Percentiles rank a stretch among this genome's conserved stretches.
Evolutionary conservation across 2,888 invertebrate genomes (phyloP).

Genomic region (Podotricha telesiphe): DNA sequence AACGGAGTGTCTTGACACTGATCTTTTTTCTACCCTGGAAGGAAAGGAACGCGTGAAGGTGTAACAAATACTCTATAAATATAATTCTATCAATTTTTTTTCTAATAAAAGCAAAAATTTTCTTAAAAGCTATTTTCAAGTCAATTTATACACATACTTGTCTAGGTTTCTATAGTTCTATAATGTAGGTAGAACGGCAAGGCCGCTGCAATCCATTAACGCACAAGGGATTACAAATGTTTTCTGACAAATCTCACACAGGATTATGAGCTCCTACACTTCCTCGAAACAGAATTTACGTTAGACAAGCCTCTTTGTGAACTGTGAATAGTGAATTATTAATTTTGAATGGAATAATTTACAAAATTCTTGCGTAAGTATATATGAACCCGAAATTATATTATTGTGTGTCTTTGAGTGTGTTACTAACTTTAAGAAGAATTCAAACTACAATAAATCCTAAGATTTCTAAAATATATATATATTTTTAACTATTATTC

Average conservation of each 20-base stretch:
- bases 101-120: too few species aligned
- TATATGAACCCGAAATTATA: not conserved
- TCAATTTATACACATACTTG: not conserved
- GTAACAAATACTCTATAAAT: too few species aligned
- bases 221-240: conserved; percentile 33
- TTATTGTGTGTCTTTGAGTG: too few species aligned
- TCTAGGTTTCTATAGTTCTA: too few species aligned
- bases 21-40: too few species aligned
- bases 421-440: too few species aligned
- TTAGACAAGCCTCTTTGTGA: conserved; percentile 27
- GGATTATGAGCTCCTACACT: conserved; percentile 37
- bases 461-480: too few species aligned
- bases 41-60: too few species aligned
- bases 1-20: too few species aligned
- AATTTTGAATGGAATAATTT: not conserved
- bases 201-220: conserved; percentile 40
- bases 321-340: conserved; percentile 9
- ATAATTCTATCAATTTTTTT: too few species aligned
- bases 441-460: too few species aligned
- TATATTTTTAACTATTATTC: too few species aligned
- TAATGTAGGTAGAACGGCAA: conserved; percentile 1
- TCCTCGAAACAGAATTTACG: conserved; percentile 36
- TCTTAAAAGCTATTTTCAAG: not conserved
- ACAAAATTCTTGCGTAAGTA: not conserved
- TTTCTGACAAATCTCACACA: conserved; percentile 30